phyloP scores from a whole-genome alignment of 2,888 invertebrate species.

The Epinotia demarniana region DNA sequence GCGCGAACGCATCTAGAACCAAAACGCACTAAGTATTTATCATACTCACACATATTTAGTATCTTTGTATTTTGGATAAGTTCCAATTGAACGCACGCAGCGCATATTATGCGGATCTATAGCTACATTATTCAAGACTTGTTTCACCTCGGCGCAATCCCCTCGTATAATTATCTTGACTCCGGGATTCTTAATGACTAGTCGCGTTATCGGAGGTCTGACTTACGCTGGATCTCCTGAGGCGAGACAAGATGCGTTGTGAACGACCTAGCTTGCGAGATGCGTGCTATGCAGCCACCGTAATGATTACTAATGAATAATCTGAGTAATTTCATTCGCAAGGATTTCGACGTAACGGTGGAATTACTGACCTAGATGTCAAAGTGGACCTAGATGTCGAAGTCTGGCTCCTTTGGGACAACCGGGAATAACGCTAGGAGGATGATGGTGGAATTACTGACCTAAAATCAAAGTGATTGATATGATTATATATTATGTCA shows the following conservation, averaged over 20 bases:
- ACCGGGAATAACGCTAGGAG: too few species aligned
- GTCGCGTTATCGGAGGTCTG: too few species aligned
- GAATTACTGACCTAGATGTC: constrained; percentile 2
- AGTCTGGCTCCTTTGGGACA: too few species aligned
- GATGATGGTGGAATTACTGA: constrained; percentile 7
- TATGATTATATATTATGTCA: too few species aligned
- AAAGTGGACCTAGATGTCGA: too few species aligned
- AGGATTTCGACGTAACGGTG: constrained; percentile 7
- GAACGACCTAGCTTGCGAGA: background rate
- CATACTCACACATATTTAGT: background rate
- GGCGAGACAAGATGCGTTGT: too few species aligned
- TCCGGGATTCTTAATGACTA: too few species aligned
- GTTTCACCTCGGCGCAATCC: too few species aligned
- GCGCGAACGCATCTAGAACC: background rate
- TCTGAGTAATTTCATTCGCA: constrained; percentile 11
- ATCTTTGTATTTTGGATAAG: background rate
- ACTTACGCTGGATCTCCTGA: too few species aligned
- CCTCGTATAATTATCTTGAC: too few species aligned
- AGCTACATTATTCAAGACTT: too few species aligned
- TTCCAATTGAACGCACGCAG: constrained; percentile 9
- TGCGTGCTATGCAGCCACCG: constrained; percentile 19
- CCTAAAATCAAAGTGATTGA: background rate
- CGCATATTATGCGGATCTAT: constrained; percentile 12
- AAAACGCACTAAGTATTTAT: constrained; percentile 4
- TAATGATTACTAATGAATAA: constrained; percentile 15